Percentiles rank a stretch among this genome's conserved stretches.
These are phyloP conservation scores for Picathartes gymnocephalus DNA, from an alignment of 2,113 vertebrate species.

Conservation along the genomic window DNA sequence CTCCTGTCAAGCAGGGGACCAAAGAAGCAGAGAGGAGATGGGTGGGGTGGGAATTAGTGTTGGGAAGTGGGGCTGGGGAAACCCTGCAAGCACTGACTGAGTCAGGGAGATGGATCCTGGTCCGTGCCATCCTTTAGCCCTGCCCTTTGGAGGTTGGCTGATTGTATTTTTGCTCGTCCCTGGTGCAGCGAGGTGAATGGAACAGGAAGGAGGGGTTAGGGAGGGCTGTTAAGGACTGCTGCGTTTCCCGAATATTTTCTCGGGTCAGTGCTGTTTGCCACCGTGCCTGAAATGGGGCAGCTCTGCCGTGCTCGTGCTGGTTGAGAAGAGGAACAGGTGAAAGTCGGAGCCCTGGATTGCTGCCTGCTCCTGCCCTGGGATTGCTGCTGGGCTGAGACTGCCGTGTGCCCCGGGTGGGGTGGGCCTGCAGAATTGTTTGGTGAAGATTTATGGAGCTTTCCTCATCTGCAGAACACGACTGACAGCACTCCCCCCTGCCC, in stretches of 20 bases:
- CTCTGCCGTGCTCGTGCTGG: neutral
- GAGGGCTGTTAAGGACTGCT: too few relatives aligned
- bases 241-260: neutral
- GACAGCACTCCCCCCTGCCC: neutral
- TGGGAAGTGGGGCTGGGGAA: neutral
- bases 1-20: neutral
- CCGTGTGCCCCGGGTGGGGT: neutral
- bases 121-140: neutral
- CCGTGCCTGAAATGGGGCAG: too few relatives aligned
- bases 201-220: neutral
- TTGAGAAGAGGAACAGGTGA: neutral
- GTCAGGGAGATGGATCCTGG: neutral
- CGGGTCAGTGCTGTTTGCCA: neutral
- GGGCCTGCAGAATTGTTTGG: neutral
- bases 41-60: neutral
- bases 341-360: neutral
- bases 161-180: neutral
- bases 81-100: neutral
- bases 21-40: neutral
- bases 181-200: accelerated
- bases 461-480: neutral
- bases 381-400: neutral
- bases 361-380: neutral
- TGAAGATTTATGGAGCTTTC: neutral
- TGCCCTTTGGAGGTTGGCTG: neutral